A percentile compares a stretch with the other conserved stretches of the same genome.
These are phyloP conservation scores for Sandelia bainsii DNA, from an alignment of 2,797 vertebrate genomes.

Conservation along the genomic window DNA sequence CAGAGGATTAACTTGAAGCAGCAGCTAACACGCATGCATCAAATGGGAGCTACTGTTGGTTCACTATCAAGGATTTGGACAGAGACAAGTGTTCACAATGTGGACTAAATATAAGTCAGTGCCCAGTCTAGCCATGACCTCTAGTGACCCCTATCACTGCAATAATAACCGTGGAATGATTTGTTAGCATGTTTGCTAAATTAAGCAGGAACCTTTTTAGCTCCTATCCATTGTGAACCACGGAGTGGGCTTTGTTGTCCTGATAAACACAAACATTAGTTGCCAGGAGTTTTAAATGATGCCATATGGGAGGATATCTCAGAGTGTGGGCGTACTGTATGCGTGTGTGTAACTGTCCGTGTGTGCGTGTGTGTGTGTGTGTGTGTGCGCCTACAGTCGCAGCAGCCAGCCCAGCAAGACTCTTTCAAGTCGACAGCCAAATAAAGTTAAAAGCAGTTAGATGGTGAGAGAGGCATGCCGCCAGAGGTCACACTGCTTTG, in stretches of 20 bases:
- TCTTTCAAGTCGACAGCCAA: slow-evolving; percentile 76
- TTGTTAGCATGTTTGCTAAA: slow-evolving; percentile 69
- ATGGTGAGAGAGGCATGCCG: slow-evolving; percentile 59
- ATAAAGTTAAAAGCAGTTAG: slow-evolving; percentile 80
- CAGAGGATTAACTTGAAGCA: slow-evolving; percentile 67
- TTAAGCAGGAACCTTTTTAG: slow-evolving; percentile 51
- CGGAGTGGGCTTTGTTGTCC: slow-evolving; percentile 72
- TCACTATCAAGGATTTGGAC: slow-evolving; percentile 62
- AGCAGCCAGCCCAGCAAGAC: slow-evolving; percentile 65
- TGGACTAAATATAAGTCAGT: slow-evolving; percentile 70
- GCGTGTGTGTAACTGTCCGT: background rate
- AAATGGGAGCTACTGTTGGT: slow-evolving; percentile 51
- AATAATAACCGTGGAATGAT: slow-evolving; percentile 64
- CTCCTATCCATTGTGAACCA: slow-evolving; percentile 41
- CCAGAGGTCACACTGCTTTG: slow-evolving; percentile 71
- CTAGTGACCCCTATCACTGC: slow-evolving; percentile 50
- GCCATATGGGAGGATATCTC: slow-evolving; percentile 71
- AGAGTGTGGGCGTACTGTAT: slow-evolving; percentile 20
- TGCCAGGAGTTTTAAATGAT: slow-evolving; percentile 79
- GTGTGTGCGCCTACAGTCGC: slow-evolving; percentile 20
- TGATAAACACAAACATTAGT: slow-evolving; percentile 74
- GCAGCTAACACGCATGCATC: slow-evolving; percentile 52
- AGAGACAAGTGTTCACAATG: slow-evolving; percentile 55
- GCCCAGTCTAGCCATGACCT: slow-evolving; percentile 57
- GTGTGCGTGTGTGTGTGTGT: slow-evolving; percentile 7